Base-by-base conservation (phyloP, 2,888 invertebrate genomes). In the Aquatica leii region DNA sequence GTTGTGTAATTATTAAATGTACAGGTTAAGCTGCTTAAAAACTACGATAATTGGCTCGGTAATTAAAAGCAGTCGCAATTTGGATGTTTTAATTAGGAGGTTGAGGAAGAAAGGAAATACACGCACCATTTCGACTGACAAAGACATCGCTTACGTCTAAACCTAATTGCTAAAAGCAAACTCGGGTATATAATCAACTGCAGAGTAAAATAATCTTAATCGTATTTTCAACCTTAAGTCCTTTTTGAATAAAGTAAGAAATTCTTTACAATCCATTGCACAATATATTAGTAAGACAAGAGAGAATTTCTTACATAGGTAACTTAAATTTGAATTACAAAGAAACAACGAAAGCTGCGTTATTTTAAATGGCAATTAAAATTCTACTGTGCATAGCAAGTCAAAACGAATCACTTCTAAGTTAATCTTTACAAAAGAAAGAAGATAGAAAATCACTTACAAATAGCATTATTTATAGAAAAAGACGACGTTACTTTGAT, bases 281-380 rank as follows among this genome's bases (percentile, higher is more conserved):
- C 58, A 61, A 65, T 65, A 61, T 65, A 61, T 65, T 65, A 57
- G 61, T 58, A 50, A 60, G 61, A 65, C 65, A 65, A 65, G 52
- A 58, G 65, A 24, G 61, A 61, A 65, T 61, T 65, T 65, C 65
- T 68, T 68, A 68, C 67, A 68, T 68, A 67, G 68, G 63, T 65
- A 67, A 69, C 68, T 76, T 76, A 75, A 76, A 75, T 74, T 75
- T 75, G 75, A 75, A 75, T 74, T 74, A 74, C 74, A 75, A 74
- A 75, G 72, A 73, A 69, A 73, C 71, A 61, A 73, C 70, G 69
- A 69, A 59, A 64, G 66, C 68, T 67, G 70, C 70, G 72, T 73
- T 74, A 74, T 73, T 76, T 76, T 76, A 75, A 76, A 76, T 74
- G 75, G 74, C 74, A 76, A 76, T 76, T 76, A 76, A 76, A 75